Conservation (phyloP, 2,113 vertebrate species). For the Neogale vison region DNA sequence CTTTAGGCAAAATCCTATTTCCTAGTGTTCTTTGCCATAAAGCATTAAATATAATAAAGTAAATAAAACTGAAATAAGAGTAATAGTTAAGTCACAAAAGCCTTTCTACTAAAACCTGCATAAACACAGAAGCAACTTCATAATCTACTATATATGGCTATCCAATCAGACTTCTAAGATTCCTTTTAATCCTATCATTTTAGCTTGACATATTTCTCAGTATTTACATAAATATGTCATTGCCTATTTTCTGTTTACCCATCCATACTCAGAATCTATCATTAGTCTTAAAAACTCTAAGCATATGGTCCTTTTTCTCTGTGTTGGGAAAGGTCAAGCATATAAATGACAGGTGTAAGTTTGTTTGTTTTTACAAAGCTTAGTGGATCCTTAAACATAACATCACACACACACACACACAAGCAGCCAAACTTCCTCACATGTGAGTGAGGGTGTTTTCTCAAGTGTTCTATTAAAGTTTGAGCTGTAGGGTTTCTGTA, state of each 20-base stretch:
- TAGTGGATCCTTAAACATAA: not conserved
- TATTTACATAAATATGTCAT: not conserved
- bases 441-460: not conserved
- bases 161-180: not conserved
- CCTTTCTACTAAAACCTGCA: not conserved
- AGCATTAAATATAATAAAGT: not conserved
- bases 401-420: not conserved
- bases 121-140: not conserved
- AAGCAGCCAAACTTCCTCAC: not conserved
- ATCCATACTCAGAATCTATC: not conserved
- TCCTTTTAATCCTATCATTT: not conserved
- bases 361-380: not conserved
- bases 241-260: not conserved
- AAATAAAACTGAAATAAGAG: not conserved
- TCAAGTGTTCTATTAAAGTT: not conserved
- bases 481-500: not conserved
- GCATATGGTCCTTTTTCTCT: not conserved
- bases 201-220: not conserved
- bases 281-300: slow-evolving; percentile 20
- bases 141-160: not conserved
- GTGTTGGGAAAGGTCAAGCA: not conserved
- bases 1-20: not conserved
- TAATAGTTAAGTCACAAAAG: not conserved
- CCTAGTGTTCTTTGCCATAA: not conserved
- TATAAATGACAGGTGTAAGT: not conserved